These are phyloP conservation scores for Caenorhabditis drosophilae DNA, from an alignment of 2,888 invertebrate genomes.

Conservation along the genomic window DNA sequence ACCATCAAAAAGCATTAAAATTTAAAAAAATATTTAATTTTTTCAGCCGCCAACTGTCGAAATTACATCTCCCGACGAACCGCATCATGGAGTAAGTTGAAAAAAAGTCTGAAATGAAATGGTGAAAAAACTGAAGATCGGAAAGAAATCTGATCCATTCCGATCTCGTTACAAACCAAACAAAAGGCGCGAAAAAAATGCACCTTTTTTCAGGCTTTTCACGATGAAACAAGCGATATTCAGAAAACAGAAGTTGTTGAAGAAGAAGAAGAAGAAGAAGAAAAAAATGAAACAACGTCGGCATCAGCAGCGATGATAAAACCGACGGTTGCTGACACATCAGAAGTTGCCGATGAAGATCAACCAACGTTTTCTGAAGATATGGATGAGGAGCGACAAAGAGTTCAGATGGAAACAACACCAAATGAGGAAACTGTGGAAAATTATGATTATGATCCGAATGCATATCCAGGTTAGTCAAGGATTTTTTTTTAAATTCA, in stretches of 20 bases:
- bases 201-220: conserved; percentile 25
- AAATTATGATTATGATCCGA: conserved; percentile 30
- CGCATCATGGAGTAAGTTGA: conserved; percentile 35
- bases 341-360: conserved; percentile 37
- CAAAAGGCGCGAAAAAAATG: conserved; percentile 7
- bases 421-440: conserved; percentile 13
- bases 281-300: not conserved
- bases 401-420: too few species aligned
- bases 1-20: too few species aligned
- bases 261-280: not conserved
- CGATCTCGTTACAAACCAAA: conserved; percentile 24
- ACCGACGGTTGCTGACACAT: not conserved
- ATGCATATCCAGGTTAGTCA: conserved; percentile 41
- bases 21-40: too few species aligned
- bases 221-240: conserved; percentile 11
- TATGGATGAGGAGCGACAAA: conserved; percentile 50
- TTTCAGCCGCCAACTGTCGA: conserved; percentile 40
- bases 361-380: conserved; percentile 56
- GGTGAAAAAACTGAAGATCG: not conserved
- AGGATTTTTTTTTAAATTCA: not conserved
- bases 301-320: not conserved
- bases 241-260: not conserved
- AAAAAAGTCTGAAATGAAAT: not conserved
- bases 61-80: conserved; percentile 40
- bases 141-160: conserved; percentile 18